Evolutionary conservation across 2,797 vertebrate species (phyloP).

Genomic region (Lepidocolaptes lacrymiger): DNA sequence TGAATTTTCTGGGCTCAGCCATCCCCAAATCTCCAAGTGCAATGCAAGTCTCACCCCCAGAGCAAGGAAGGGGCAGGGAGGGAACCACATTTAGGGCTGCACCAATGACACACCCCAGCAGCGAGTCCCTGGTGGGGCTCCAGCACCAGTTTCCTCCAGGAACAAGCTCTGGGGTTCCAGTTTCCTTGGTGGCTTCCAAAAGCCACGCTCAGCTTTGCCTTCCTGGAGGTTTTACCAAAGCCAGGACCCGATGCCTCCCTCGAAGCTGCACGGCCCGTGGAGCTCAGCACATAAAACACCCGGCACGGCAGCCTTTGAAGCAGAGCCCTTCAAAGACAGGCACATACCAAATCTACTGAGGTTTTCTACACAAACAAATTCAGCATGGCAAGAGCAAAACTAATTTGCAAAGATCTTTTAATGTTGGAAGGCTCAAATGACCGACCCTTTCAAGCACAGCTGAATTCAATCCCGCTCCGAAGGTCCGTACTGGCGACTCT

Average conservation of each 20-base stretch:
- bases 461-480: not conserved
- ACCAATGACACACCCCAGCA: not conserved
- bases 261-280: not conserved
- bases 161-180: not conserved
- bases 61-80: not conserved
- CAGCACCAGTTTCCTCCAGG: not conserved
- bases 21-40: not conserved
- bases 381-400: slow-evolving; percentile 29
- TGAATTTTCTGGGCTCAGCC: not conserved
- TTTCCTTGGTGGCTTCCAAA: not conserved
- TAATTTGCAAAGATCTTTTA: slow-evolving; percentile 39
- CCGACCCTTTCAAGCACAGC: slow-evolving; percentile 38
- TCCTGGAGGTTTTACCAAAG: not conserved
- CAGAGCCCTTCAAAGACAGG: not conserved
- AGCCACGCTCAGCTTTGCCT: not conserved
- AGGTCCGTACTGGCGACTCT: not conserved
- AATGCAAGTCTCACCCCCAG: not conserved
- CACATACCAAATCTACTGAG: slow-evolving; percentile 1
- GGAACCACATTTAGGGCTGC: not conserved
- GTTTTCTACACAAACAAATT: slow-evolving; percentile 27
- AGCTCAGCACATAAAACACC: not conserved
- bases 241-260: not conserved
- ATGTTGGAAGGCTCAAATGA: slow-evolving; percentile 19
- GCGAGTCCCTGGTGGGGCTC: fast-evolving
- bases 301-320: slow-evolving; percentile 2